Conservation (phyloP, 2,797 vertebrate genomes). For the Hypotaenidia okinawae region DNA sequence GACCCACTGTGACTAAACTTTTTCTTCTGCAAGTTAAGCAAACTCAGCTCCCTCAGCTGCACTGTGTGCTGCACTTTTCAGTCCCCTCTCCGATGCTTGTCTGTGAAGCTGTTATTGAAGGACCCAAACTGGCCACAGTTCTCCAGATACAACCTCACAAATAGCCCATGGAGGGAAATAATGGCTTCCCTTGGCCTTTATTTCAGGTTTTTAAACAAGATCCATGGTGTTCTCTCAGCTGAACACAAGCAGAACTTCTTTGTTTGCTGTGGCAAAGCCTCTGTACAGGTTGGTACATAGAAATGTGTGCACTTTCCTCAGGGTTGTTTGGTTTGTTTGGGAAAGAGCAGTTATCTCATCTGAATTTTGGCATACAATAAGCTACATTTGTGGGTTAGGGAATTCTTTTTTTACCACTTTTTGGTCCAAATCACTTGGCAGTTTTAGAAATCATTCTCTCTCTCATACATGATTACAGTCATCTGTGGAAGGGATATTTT, state of each 20-base stretch:
- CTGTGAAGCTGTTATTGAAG: background rate
- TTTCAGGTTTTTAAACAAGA: background rate
- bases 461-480: background rate
- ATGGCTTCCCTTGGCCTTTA: background rate
- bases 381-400: background rate
- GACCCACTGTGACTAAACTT: background rate
- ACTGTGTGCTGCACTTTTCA: background rate
- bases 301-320: background rate
- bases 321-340: background rate
- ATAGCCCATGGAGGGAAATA: background rate
- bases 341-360: background rate
- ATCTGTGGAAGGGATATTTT: background rate
- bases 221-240: background rate
- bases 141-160: background rate
- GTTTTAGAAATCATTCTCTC: background rate
- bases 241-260: background rate
- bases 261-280: background rate
- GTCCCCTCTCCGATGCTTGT: background rate
- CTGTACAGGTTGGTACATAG: background rate
- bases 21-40: background rate
- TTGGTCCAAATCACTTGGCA: background rate
- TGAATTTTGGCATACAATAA: background rate
- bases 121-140: background rate
- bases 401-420: background rate
- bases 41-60: background rate